Conservation (phyloP, 2,113 vertebrate genomes). For the Nansenia antarctica region DNA sequence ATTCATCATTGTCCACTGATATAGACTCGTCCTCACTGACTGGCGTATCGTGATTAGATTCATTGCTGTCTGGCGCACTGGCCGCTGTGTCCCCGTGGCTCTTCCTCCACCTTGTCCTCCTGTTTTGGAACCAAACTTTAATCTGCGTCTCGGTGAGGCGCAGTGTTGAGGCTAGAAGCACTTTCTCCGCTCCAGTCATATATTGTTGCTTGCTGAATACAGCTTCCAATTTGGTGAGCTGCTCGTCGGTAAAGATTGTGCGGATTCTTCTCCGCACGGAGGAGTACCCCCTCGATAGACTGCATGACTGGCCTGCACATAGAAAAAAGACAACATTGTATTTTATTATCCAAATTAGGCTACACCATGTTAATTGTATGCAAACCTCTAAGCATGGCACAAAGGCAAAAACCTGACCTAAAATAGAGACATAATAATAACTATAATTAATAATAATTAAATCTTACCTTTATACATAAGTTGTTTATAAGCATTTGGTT, state of each 20-base stretch:
- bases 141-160: conserved; percentile 55
- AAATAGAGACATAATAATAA: neutral
- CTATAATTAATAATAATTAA: too few relatives aligned
- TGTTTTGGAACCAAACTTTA: conserved; percentile 59
- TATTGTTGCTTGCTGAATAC: conserved; percentile 53
- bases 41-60: too few relatives aligned
- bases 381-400: neutral
- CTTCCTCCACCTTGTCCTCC: conserved; percentile 51
- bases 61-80: conserved; percentile 14
- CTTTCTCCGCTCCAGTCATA: conserved; percentile 49
- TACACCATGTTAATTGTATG: neutral
- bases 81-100: conserved; percentile 34
- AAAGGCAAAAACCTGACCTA: neutral
- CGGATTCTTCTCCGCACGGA: conserved; percentile 36
- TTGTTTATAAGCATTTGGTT: neutral
- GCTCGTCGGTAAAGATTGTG: conserved; percentile 51
- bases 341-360: neutral
- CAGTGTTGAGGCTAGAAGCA: conserved; percentile 46
- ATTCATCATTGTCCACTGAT: conserved; percentile 19
- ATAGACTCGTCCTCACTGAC: conserved; percentile 1
- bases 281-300: conserved; percentile 1
- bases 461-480: conserved; percentile 19
- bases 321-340: neutral
- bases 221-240: conserved; percentile 49
- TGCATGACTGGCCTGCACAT: neutral